Evolutionary conservation across 2,113 vertebrate species (phyloP), one percentile per base, ranked within the genome.

Genomic region (Cacatua alba): DNA sequence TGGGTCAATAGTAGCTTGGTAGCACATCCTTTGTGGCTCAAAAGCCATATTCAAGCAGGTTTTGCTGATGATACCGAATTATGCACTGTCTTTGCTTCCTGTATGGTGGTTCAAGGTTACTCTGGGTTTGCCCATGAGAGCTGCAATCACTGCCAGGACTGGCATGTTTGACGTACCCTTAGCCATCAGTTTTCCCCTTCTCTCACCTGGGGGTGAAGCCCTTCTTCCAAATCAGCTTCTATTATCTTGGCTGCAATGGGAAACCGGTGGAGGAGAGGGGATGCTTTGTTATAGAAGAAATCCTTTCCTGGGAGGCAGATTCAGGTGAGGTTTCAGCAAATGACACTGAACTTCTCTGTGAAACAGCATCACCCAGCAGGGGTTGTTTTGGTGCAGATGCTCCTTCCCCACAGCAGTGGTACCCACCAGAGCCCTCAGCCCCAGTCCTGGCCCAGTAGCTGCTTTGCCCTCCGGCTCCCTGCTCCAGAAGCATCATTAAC

Each of bases 401-500:
- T 92, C 48, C 70, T 52, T 92, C 28, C 28, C 63, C 5, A 1
- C 55, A 28, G 39, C 41, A 31, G 19, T 14, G 14, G 76, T n/a
- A 52, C 59, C 46, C 49, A 57, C 60, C 88, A 55, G 68, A 86
- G 67, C 43, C 41, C 52, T 57, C 8, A 26, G 0, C 4, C 29
- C 74, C 60, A 10, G 76, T 43, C 72, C 88, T 83, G 77, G 33
- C 69, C 86, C 33, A 33, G 65, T 71, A 81, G 55, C 87, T 83
- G 74, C 78, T 88, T 63, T 89, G 63, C 80, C 43, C 72, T n/a
- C 23, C 0, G 4, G 80, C 44, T 87, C 39, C 65, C 53, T 6
- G 11, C 88, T 44, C 52, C 60, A 20, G 49, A 63, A 53, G 48
- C 74, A 55, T 86, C 57, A 48, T 86, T 94, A 95, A 74, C 67